Evolutionary conservation across 1,140 invertebrate species (phyloP).

Genomic region (Ctenoplectra terminalis): DNA sequence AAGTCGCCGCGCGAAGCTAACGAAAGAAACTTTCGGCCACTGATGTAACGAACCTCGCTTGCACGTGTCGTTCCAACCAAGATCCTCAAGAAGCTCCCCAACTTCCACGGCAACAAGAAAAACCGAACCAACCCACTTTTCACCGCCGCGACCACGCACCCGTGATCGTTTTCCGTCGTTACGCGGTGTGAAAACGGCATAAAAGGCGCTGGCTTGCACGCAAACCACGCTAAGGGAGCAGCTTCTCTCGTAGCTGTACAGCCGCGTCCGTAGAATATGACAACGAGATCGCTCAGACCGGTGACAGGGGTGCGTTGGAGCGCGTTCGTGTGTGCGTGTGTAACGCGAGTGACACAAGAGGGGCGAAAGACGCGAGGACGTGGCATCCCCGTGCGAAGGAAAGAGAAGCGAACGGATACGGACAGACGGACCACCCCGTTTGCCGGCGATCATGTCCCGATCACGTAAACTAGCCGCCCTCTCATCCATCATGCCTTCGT

Average conservation of each 20-base stretch:
- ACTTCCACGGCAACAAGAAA: no score
- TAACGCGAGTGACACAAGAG: conserved; percentile 40
- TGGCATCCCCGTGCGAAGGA: no score
- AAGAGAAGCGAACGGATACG: conserved; percentile 65
- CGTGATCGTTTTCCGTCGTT: background rate
- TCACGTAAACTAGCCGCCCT: conserved; percentile 82
- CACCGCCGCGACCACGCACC: no score
- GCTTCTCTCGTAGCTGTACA: conserved; percentile 37
- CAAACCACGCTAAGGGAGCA: conserved; percentile 24
- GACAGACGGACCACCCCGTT: conserved; percentile 81
- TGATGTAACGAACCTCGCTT: no score
- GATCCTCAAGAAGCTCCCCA: no score
- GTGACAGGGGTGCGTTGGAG: conserved; percentile 74
- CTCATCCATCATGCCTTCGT: conserved; percentile 82
- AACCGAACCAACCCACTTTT: background rate
- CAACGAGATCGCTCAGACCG: conserved; percentile 79
- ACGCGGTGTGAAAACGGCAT: conserved; percentile 47
- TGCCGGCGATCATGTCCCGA: conserved; percentile 79
- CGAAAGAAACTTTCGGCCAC: no score
- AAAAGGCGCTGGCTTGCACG: conserved; percentile 49
- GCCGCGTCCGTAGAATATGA: conserved; percentile 73
- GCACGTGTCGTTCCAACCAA: no score
- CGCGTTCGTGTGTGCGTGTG: conserved; percentile 39
- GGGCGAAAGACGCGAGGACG: no score
- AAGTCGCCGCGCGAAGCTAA: no score